Conservation (phyloP, 2,113 vertebrate species). For the Xerus inauris region DNA sequence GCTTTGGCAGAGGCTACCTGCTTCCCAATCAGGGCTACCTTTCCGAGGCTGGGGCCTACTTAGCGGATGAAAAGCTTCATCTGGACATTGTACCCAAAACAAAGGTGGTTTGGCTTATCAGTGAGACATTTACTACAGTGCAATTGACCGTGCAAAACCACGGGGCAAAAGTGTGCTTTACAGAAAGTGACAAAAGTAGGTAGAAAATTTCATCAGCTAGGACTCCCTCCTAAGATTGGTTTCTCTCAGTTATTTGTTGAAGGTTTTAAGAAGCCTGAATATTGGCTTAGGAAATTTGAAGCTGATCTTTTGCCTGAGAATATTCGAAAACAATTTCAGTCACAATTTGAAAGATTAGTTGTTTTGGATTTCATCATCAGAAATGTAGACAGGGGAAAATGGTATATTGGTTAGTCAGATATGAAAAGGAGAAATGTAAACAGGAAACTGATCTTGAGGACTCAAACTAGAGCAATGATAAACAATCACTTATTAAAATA, state of each 20-base stretch:
- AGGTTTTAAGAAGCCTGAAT: conserved; percentile 96
- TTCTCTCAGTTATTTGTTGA: conserved; percentile 99
- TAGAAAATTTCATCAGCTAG: conserved; percentile 96
- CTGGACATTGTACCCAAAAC: conserved; percentile 97
- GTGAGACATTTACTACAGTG: conserved; percentile 96
- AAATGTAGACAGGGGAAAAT: conserved; percentile 93
- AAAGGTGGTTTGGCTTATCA: conserved; percentile 96
- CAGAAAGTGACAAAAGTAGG: conserved; percentile 98
- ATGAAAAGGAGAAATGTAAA: conserved; percentile 86
- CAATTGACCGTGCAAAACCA: conserved; percentile 98
- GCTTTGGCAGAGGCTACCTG: conserved; percentile 97
- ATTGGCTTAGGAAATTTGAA: conserved; percentile 98
- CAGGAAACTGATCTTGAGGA: conserved; percentile 88
- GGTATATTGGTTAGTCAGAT: conserved; percentile 98
- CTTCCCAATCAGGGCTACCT: conserved; percentile 98
- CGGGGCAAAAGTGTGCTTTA: conserved; percentile 98
- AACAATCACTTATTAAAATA: conserved; percentile 91
- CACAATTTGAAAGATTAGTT: conserved; percentile 96
- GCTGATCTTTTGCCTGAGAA: conserved; percentile 97
- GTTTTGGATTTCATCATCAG: conserved; percentile 97
- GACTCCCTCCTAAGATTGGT: conserved; percentile 98
- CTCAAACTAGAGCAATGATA: conserved; percentile 85
- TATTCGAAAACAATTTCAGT: conserved; percentile 97
- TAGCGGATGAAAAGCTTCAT: conserved; percentile 95
- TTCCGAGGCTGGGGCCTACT: conserved; percentile 95